Conservation (phyloP, 1,140 invertebrate species). For the Asobara japonica region DNA sequence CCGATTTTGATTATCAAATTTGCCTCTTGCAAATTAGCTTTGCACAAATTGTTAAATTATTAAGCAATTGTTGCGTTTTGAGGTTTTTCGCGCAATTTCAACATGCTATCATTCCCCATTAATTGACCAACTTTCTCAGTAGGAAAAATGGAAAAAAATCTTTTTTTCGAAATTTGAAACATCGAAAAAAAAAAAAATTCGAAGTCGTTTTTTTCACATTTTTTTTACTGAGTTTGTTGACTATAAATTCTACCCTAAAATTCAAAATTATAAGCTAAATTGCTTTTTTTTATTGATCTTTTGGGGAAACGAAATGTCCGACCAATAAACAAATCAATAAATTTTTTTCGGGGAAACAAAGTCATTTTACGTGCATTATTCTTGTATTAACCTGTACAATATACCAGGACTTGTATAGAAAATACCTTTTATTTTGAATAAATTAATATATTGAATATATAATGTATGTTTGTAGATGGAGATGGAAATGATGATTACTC, state of each 20-base stretch:
- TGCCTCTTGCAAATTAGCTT: background rate
- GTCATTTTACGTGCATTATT: slow-evolving; percentile 26
- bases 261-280: background rate
- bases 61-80: background rate
- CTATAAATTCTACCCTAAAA: too few species aligned
- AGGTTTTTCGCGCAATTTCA: background rate
- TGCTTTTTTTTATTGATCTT: background rate
- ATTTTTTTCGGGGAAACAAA: background rate
- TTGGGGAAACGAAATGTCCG: slow-evolving; percentile 10
- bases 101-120: background rate
- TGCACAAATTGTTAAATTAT: background rate
- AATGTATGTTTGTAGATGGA: slow-evolving; percentile 20
- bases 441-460: slow-evolving; percentile 37
- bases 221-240: too few species aligned
- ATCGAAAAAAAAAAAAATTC: too few species aligned
- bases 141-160: too few species aligned
- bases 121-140: too few species aligned
- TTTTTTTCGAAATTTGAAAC: too few species aligned
- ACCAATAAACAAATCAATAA: slow-evolving; percentile 23
- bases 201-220: too few species aligned
- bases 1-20: background rate
- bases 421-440: slow-evolving; percentile 42
- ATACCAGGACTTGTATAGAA: slow-evolving; percentile 33
- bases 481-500: background rate
- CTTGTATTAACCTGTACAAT: slow-evolving; percentile 23